Conservation (phyloP, 2,888 invertebrate genomes). For the Cheilosia scutellata region DNA sequence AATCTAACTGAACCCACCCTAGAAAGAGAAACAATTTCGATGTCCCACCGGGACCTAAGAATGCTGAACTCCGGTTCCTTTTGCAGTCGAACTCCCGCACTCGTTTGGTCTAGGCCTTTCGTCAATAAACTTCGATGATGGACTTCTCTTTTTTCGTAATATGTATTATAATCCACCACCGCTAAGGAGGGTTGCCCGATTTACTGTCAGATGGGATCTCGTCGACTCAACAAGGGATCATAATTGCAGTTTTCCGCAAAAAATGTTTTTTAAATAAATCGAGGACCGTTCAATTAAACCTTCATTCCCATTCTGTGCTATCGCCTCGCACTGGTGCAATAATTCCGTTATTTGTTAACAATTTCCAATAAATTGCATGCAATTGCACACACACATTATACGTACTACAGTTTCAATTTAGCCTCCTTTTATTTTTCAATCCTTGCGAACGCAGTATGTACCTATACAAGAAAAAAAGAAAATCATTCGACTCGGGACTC, state of each 20-base stretch:
- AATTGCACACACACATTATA: constrained; percentile 4
- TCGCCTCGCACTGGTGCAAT: constrained; percentile 1
- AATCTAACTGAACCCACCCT: too few species aligned
- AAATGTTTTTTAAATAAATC: neutral
- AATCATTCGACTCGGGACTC: too few species aligned
- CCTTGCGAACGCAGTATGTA: neutral
- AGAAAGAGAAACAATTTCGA: too few species aligned
- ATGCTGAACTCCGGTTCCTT: too few species aligned
- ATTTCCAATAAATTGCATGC: constrained; percentile 68
- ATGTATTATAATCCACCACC: too few species aligned
- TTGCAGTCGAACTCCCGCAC: too few species aligned
- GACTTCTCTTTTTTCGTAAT: too few species aligned
- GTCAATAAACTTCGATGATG: too few species aligned
- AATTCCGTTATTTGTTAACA: constrained; percentile 53
- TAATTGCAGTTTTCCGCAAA: neutral
- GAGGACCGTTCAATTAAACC: constrained; percentile 17
- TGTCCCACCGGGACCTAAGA: too few species aligned
- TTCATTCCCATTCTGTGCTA: constrained; percentile 8
- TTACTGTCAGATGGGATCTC: neutral
- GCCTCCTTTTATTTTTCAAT: constrained; percentile 19
- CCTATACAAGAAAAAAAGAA: neutral
- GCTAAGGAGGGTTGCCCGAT: too few species aligned
- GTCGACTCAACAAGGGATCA: neutral
- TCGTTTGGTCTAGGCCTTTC: too few species aligned
- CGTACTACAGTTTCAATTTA: constrained; percentile 10